A percentile compares a stretch with the other conserved stretches of the same genome.
Evolutionary conservation across 2,113 vertebrate genomes (phyloP).

Genomic region (Gracilinanus agilis): DNA sequence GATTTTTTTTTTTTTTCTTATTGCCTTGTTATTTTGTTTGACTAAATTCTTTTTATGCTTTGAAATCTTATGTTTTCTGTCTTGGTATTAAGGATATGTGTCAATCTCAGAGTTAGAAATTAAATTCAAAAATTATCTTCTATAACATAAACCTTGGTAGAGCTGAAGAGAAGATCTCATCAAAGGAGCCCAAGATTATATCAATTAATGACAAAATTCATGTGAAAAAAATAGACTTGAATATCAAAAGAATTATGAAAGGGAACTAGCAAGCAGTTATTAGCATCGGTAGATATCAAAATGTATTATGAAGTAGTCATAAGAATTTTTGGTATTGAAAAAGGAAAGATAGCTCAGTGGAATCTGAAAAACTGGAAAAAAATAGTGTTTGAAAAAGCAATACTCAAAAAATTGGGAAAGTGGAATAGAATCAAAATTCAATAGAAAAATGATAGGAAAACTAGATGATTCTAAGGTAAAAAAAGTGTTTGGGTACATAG

Average conservation of each 20-base stretch:
- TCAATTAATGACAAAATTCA: not conserved
- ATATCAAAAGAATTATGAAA: not conserved
- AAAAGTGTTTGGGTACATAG: not conserved
- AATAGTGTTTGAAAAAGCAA: not conserved
- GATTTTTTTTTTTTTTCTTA: not conserved
- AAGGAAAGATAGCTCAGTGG: not conserved
- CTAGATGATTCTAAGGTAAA: not conserved
- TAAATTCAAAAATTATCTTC: not conserved
- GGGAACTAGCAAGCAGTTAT: not conserved
- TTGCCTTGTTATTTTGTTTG: not conserved
- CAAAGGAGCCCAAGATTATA: not conserved
- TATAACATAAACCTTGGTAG: not conserved
- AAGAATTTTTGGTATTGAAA: not conserved
- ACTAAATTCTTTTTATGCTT: not conserved
- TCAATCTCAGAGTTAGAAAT: not conserved
- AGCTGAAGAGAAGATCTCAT: not conserved
- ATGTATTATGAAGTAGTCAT: not conserved
- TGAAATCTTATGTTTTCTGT: not conserved
- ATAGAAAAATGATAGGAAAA: not conserved
- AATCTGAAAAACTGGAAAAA: not conserved
- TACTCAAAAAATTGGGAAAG: not conserved
- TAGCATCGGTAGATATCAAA: not conserved
- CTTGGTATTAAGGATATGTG: not conserved
- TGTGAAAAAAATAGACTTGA: not conserved
- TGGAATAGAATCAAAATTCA: not conserved